Evolutionary conservation across 2,888 invertebrate genomes (phyloP).

Genomic region (Amiota mariae): DNA sequence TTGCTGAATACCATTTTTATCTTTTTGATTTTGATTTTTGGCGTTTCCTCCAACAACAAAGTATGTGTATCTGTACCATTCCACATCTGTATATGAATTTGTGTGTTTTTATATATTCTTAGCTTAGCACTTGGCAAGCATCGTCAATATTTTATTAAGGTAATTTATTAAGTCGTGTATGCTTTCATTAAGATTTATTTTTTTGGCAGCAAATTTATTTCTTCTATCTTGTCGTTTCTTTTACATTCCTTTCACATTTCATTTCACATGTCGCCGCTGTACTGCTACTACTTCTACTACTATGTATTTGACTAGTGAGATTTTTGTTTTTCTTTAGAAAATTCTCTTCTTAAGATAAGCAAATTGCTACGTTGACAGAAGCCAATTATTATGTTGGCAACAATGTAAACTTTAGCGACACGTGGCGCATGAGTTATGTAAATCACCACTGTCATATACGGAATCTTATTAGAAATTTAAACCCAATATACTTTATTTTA

Average conservation of each 20-base stretch:
- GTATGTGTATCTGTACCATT: no score
- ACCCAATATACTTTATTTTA: no score
- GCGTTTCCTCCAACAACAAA: no score
- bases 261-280: background rate
- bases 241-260: background rate
- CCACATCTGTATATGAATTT: background rate
- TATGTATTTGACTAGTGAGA: background rate
- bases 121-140: slow-evolving; percentile 15
- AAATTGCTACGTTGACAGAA: slow-evolving; percentile 18
- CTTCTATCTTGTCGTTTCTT: background rate
- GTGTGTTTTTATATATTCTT: slow-evolving; percentile 1
- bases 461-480: no score
- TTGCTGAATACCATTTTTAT: background rate
- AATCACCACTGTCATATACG: no score
- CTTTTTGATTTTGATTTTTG: slow-evolving; percentile 4
- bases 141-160: slow-evolving; percentile 23
- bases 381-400: slow-evolving; percentile 27
- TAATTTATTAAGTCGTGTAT: slow-evolving; percentile 25
- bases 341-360: slow-evolving; percentile 13
- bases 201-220: no score
- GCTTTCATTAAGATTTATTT: slow-evolving; percentile 30
- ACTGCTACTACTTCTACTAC: no score
- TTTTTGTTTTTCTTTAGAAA: background rate
- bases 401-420: background rate
- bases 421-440: background rate